Evolutionary conservation across 37 sponge, comb jelly and placozoan genomes (phyloP), one percentile per base, ranked within the genome.

Genomic region (Aplysina aerophoba): DNA sequence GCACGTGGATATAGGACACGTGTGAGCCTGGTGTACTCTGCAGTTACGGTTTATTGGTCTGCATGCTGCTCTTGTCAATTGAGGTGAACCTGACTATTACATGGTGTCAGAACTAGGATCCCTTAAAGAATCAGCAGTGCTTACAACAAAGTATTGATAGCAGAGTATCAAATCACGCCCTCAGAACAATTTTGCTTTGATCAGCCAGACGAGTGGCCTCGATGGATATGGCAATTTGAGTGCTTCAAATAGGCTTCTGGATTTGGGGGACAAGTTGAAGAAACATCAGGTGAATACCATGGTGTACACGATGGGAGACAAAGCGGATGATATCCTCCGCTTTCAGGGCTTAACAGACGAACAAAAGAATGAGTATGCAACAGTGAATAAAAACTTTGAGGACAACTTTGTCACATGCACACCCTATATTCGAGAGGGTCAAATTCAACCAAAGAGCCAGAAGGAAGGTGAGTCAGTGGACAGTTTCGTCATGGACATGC

Each of bases 241-340:
- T 20, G 75, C 14, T 84, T 59, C 74, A 55, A 59, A 53, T 21
- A 59, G 22, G 85, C 40, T 22, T 59, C 74, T 20, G 75, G 63
- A 35, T 37, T 84, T 41, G 59, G 16, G n/a, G 31, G 68, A 27
- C 33, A 85, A 85, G 37, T 56, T 38, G 24, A 65, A 85, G 25
- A 79, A 85, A 19, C 25, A 20, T 21, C 86, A 78, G 63, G 79
- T 85, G 20, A 85, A 85, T 55, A 78, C 55, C 24, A 55, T 85
- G 36, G 59, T 75, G 25, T 85, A 85, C 38, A n/a, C 55, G 24
- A 85, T 85, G 86, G 86, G 86, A 37, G 78, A 84, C 25, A 79
- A 78, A 33, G 85, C 85, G 15, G 85, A 84, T 37, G 73, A 84
- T 36, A 73, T 84, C n/a, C 50, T 44, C 8, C 6, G 50, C 8